A percentile compares a stretch with the other conserved stretches of the same genome.
Conservation (phyloP, 2,888 invertebrate species). For the Bellardia pandia region DNA sequence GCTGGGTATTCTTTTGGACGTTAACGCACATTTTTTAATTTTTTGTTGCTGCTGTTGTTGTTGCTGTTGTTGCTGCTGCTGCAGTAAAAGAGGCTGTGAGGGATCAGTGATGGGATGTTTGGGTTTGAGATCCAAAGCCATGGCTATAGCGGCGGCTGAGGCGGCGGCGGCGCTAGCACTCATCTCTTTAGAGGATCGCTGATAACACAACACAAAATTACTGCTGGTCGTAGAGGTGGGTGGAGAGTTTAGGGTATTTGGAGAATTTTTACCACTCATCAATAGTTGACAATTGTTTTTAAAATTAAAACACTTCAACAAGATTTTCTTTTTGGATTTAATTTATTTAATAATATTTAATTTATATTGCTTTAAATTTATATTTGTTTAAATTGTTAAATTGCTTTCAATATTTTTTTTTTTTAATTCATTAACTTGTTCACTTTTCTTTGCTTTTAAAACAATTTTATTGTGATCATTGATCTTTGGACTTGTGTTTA, state of each 20-base stretch:
- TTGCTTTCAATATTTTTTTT: conserved; percentile 4
- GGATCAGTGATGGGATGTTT: conserved; percentile 67
- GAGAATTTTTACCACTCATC: conserved; percentile 63
- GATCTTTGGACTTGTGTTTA: conserved; percentile 48
- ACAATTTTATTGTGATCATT: conserved; percentile 36
- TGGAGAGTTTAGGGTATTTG: conserved; percentile 69
- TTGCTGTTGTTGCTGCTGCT: conserved; percentile 46
- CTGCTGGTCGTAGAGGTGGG: conserved; percentile 69
- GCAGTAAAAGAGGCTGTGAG: conserved; percentile 55
- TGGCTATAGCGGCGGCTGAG: conserved; percentile 78
- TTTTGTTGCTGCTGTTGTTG: conserved; percentile 76
- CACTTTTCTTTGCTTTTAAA: conserved; percentile 6
- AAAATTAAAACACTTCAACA: neutral
- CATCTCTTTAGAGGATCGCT: conserved; percentile 70
- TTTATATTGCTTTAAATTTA: conserved; percentile 29
- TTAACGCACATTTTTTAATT: conserved; percentile 77
- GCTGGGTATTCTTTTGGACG: conserved; percentile 63
- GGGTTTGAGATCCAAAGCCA: conserved; percentile 80
- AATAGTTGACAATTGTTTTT: conserved; percentile 31
- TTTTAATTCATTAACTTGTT: neutral
- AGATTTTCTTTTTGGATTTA: too few species aligned
- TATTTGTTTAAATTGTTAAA: neutral
- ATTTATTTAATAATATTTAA: too few species aligned
- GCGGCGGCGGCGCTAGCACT: conserved; percentile 78
- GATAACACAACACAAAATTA: conserved; percentile 49